Conservation (phyloP, 2,113 vertebrate genomes). For the Scytalopus superciliaris region DNA sequence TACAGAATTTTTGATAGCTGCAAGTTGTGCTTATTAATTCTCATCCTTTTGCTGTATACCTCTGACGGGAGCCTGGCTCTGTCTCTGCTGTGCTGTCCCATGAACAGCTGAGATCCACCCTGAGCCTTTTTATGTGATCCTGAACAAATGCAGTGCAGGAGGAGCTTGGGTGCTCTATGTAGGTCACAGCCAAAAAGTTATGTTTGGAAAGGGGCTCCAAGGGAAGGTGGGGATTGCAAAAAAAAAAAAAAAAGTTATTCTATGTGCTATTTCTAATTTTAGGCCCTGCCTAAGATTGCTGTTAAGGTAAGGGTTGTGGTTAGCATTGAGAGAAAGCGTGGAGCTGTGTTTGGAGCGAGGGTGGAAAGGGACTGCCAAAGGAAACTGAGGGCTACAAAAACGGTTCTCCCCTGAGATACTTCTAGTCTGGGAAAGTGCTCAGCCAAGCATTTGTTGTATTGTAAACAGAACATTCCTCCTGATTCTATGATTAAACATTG, state of each 20-base stretch:
- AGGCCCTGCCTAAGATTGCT: not conserved
- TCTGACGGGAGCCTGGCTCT: not conserved
- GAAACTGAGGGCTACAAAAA: conserved; percentile 20
- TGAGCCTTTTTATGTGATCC: not conserved
- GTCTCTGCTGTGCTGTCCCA: fast-evolving
- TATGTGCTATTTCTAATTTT: not conserved
- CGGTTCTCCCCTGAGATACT: conserved; percentile 35
- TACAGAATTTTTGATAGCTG: not conserved
- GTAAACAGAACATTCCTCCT: conserved; percentile 44
- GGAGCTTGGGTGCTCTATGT: not conserved
- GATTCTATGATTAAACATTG: conserved; percentile 26
- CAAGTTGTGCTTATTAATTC: not conserved
- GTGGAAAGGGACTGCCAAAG: conserved; percentile 11
- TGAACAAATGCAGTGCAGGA: not conserved
- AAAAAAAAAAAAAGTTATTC: not conserved
- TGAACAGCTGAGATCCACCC: not conserved
- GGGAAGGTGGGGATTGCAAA: not conserved
- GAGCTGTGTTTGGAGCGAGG: not conserved
- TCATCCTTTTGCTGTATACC: not conserved
- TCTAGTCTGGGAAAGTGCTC: conserved; percentile 46
- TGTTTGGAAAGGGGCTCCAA: not conserved
- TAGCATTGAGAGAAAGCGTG: not conserved
- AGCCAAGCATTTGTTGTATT: conserved; percentile 14
- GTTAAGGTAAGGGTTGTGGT: not conserved
- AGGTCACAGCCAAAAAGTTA: not conserved